Base-by-base conservation (phyloP, 2,888 invertebrate genomes). In the Diaperis boleti region DNA sequence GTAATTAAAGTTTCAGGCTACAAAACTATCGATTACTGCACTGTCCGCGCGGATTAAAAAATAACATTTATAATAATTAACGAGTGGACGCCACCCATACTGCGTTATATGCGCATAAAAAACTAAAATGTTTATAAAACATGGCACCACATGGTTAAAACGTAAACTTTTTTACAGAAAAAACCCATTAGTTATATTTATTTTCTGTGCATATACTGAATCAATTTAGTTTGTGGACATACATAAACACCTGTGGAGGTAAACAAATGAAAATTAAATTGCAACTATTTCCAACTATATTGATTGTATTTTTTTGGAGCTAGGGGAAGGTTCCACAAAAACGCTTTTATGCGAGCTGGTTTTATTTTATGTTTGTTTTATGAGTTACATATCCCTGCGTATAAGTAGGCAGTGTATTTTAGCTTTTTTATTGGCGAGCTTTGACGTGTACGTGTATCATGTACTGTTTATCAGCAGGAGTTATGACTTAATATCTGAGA, bases 261-360 rank as follows among this genome's bases (percentile, higher is more conserved):
- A 33, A 33, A 33, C 33, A 33, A 13, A 33, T 33, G 33, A 33
- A 33, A 10, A 26, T 26, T 26, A 26, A 26, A 26, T 26, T 33
- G 33, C 33, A 11, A 10, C 4, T 33, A 5, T 33, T 33, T 10
- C 33, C n/a, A 33, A 4, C 13, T 31, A 8, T 31, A 31, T 31
- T 8, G 31, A 31, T 31, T 31, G 3, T n/a, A 11, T 33, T n/a
- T 33, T 10, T 33, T 33, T 13, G 4, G n/a, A 11, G 33, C 11
- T 33, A 11, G 6, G 2, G n/a, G 33, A 10, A 26, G 3, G n/a
- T n/a, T 26, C 26, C 20, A 20, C 4, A 4, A n/a, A 26, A 26
- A 26, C 26, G 6, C 6, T 26, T 3, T 26, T n/a, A 26, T 26
- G 26, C 26, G n/a, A 26, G 8, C n/a, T 5, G 26, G 8, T 20